A percentile compares a stretch with the other conserved stretches of the same genome.
phyloP scores from a whole-genome alignment of 2,888 invertebrate genomes.

The Rotaria magnacalcarata region DNA sequence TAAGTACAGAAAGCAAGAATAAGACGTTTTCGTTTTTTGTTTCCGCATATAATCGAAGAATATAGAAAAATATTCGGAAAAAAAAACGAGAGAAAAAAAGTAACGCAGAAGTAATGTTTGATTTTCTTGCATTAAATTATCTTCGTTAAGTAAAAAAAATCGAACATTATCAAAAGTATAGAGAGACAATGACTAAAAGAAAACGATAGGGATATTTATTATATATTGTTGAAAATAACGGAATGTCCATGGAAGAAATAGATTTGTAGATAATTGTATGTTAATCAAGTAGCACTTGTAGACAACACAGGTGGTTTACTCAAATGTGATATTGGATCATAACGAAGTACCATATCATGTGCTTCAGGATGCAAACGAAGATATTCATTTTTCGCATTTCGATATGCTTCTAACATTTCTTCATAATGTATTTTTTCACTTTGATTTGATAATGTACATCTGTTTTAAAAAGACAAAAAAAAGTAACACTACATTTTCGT shows the following conservation, averaged over 20 bases:
- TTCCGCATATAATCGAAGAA: neutral
- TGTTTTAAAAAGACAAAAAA: conserved; percentile 38
- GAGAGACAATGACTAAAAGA: neutral
- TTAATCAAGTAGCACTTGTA: neutral
- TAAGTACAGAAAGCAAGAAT: neutral
- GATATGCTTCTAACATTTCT: conserved; percentile 53
- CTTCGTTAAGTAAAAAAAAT: neutral
- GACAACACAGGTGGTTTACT: neutral
- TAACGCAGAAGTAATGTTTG: neutral
- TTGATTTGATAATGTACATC: conserved; percentile 50
- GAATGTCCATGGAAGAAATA: conserved; percentile 6
- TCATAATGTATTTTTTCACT: conserved; percentile 50
- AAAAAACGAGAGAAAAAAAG: neutral
- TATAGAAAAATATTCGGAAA: neutral
- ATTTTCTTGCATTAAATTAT: neutral
- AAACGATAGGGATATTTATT: neutral
- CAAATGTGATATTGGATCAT: conserved; percentile 50
- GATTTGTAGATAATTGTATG: neutral
- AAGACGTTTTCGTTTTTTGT: neutral
- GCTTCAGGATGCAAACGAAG: conserved; percentile 53
- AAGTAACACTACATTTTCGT: no score
- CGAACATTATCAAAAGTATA: neutral
- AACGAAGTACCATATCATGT: conserved; percentile 49
- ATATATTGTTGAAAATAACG: neutral
- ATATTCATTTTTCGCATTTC: conserved; percentile 52